phyloP scores from a whole-genome alignment of 2,113 vertebrate genomes.

The Psammodynastes pulverulentus region DNA sequence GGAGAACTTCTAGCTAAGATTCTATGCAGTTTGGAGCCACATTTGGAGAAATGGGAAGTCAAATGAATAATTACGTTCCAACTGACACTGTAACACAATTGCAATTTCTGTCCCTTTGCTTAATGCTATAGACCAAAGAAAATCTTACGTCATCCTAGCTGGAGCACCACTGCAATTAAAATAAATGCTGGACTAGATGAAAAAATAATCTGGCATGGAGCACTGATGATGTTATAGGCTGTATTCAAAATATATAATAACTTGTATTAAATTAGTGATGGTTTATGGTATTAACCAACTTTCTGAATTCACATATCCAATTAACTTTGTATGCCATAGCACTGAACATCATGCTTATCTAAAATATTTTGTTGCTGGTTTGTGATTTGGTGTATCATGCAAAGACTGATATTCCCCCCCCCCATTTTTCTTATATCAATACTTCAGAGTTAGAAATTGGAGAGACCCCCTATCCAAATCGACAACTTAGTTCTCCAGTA shows the following conservation, averaged over 20 bases:
- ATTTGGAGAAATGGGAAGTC: not conserved
- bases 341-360: not conserved
- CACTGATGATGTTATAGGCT: not conserved
- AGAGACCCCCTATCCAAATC: not conserved
- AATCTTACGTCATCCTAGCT: not conserved
- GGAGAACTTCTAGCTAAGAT: no score
- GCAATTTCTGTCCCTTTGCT: not conserved
- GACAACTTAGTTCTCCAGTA: not conserved
- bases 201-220: not conserved
- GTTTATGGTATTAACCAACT: not conserved
- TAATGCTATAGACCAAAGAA: not conserved
- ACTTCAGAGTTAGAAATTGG: not conserved
- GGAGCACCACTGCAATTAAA: not conserved
- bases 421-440: not conserved
- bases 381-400: not conserved
- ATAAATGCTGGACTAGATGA: not conserved
- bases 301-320: not conserved
- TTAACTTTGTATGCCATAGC: not conserved
- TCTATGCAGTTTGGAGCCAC: no score
- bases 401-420: not conserved
- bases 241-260: not conserved
- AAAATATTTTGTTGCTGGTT: not conserved
- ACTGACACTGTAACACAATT: not conserved
- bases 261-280: not conserved
- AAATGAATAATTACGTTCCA: not conserved